These are phyloP conservation scores for Pristionchus japonicus DNA, from an alignment of 2,888 invertebrate species.

Conservation along the genomic window DNA sequence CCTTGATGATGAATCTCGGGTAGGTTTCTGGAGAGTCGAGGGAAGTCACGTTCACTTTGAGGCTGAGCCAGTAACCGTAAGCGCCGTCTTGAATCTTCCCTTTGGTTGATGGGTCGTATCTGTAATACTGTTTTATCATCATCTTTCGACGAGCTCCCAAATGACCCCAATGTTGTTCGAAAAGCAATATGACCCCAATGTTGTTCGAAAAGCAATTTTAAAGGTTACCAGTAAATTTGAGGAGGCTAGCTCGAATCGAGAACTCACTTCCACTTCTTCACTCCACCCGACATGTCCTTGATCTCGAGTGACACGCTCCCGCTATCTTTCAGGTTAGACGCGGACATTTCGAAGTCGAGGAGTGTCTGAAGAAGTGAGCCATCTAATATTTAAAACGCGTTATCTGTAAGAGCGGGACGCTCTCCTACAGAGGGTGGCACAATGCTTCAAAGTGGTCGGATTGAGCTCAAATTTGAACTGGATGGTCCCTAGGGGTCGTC, in stretches of 20 bases:
- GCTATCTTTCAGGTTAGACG: background rate
- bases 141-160: no score
- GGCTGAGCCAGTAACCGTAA: background rate
- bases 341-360: background rate
- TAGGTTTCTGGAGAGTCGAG: background rate
- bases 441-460: no score
- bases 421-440: no score
- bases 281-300: background rate
- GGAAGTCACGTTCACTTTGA: background rate
- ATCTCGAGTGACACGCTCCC: background rate
- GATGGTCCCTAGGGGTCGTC: no score
- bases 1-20: background rate
- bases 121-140: background rate
- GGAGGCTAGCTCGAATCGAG: no score
- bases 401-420: no score
- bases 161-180: no score
- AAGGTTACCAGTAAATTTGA: no score
- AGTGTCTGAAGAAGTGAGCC: background rate
- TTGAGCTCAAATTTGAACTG: no score
- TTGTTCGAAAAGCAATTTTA: no score
- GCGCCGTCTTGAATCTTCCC: background rate
- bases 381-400: no score
- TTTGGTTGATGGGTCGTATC: background rate
- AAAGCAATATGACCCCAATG: no score
- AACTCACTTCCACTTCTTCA: background rate